A percentile compares a stretch with the other conserved stretches of the same genome.
Evolutionary conservation across 2,888 invertebrate genomes (phyloP).

Genomic region (Eupithecia tripunctaria): DNA sequence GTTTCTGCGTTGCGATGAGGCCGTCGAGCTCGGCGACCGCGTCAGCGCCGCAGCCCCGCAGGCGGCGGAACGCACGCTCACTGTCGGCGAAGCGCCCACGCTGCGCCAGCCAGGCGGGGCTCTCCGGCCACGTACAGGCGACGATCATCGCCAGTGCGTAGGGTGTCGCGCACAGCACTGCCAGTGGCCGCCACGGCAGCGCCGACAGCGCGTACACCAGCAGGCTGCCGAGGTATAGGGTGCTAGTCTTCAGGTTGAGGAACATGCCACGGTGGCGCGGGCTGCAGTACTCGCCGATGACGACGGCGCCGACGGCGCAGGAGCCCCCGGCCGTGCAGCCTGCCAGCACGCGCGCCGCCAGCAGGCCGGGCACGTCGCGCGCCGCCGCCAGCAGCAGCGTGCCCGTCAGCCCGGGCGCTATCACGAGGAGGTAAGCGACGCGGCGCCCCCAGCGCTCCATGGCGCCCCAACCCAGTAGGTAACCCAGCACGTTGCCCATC

Average conservation of each 20-base stretch:
- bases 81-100: constrained; percentile 76
- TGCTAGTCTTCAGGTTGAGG: constrained; percentile 77
- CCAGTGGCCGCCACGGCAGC: constrained; percentile 76
- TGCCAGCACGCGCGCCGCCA: not conserved
- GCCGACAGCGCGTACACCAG: constrained; percentile 83
- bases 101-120: constrained; percentile 85
- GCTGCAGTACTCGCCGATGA: constrained; percentile 79
- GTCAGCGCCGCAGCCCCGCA: constrained; percentile 66
- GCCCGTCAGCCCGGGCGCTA: constrained; percentile 67
- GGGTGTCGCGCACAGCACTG: constrained; percentile 39
- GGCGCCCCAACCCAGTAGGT: constrained; percentile 49
- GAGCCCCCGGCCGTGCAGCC: not conserved
- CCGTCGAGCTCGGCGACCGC: not conserved
- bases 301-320: not conserved
- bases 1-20: not conserved
- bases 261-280: constrained; percentile 85
- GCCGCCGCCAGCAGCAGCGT: not conserved
- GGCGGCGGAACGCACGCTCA: constrained; percentile 77
- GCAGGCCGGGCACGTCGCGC: not conserved
- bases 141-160: constrained; percentile 47
- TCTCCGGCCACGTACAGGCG: constrained; percentile 79
- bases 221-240: constrained; percentile 76
- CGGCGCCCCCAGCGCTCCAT: constrained; percentile 83
- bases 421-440: constrained; percentile 57
- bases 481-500: constrained; percentile 60